A percentile compares a stretch with the other conserved stretches of the same genome.
Conservation (phyloP, 2,113 vertebrate genomes). For the Hemichromis elongatus region DNA sequence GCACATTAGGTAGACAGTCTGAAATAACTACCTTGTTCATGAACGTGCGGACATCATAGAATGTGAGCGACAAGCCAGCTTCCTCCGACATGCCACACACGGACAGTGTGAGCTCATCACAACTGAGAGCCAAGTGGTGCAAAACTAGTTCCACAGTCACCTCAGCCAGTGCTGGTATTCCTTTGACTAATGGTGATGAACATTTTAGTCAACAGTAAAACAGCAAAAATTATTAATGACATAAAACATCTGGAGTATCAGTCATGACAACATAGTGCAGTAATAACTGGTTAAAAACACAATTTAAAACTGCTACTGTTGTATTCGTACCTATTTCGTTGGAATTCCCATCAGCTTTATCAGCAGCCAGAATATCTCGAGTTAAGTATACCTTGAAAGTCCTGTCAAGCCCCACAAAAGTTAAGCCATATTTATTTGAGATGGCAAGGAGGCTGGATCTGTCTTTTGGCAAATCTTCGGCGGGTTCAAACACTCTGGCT, state of each 20-base stretch:
- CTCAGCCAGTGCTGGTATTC: constrained; percentile 67
- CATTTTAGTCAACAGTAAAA: background rate
- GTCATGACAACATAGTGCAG: background rate
- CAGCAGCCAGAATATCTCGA: constrained; percentile 78
- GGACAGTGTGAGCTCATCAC: constrained; percentile 88
- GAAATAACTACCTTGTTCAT: constrained; percentile 81
- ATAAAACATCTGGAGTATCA: background rate
- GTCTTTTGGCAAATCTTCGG: constrained; percentile 81
- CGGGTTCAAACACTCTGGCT: constrained; percentile 81
- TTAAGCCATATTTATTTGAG: constrained; percentile 90
- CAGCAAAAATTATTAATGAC: background rate
- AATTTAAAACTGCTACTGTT: background rate
- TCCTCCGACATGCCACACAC: constrained; percentile 80
- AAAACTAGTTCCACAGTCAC: constrained; percentile 77
- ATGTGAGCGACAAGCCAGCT: constrained; percentile 74
- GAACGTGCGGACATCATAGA: constrained; percentile 90
- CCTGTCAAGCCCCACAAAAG: constrained; percentile 79
- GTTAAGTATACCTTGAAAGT: constrained; percentile 84
- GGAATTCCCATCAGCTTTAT: constrained; percentile 78
- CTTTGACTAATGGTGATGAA: constrained; percentile 72
- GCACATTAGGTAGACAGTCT: background rate
- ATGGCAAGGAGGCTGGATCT: constrained; percentile 82
- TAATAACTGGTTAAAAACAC: no score
- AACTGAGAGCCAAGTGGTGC: constrained; percentile 88
- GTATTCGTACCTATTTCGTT: constrained; percentile 81